Conservation (phyloP, 2,888 invertebrate genomes). For the Auanema sp. region DNA sequence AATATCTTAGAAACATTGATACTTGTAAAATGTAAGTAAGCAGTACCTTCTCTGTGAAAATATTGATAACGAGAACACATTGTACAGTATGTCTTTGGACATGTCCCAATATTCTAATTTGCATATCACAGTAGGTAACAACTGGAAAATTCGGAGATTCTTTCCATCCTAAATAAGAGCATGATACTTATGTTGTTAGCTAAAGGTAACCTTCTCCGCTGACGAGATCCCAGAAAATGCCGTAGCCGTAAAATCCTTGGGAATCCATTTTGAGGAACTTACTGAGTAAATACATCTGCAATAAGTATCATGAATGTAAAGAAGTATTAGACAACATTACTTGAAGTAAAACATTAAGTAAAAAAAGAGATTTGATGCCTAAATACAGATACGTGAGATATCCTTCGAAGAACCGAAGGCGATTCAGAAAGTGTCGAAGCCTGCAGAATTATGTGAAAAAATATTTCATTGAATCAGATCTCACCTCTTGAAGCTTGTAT, state of each 20-base stretch:
- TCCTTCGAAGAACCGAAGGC: constrained; percentile 60
- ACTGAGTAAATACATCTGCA: constrained; percentile 57
- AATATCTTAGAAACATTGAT: constrained; percentile 47
- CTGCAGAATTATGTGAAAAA: too few species aligned
- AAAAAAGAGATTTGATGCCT: constrained; percentile 57
- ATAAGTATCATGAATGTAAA: too few species aligned
- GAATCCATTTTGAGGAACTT: constrained; percentile 60
- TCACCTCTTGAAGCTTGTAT: neutral
- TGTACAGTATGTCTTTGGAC: constrained; percentile 64
- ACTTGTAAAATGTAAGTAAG: neutral
- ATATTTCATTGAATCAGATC: too few species aligned
- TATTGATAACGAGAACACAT: constrained; percentile 64
- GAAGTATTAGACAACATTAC: too few species aligned
- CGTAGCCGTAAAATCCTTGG: constrained; percentile 61
- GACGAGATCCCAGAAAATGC: constrained; percentile 59
- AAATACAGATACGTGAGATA: constrained; percentile 61
- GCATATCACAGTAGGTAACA: constrained; percentile 63
- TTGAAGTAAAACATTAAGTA: constrained; percentile 58
- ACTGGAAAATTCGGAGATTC: constrained; percentile 63
- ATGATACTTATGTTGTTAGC: neutral
- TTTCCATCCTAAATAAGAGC: constrained; percentile 48
- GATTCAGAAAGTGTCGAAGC: neutral
- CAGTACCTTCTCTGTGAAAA: constrained; percentile 63
- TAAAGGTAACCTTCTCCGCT: constrained; percentile 39
- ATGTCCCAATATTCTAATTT: constrained; percentile 57